A percentile compares a stretch with the other conserved stretches of the same genome.
Evolutionary conservation across 2,888 invertebrate genomes (phyloP).

Genomic region (Pimpla rufipes): DNA sequence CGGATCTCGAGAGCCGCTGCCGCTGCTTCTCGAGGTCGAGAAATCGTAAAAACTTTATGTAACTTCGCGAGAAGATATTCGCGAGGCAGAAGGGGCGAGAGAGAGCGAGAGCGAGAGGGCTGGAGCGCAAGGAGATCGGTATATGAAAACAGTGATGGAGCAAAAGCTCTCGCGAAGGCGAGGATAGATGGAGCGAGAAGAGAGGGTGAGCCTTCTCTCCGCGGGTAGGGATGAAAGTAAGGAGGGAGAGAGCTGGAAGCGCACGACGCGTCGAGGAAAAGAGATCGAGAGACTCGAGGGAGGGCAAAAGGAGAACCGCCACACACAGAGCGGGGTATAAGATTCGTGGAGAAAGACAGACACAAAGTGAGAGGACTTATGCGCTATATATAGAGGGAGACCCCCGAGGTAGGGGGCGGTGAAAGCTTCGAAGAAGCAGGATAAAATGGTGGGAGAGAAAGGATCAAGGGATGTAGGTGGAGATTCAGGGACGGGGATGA

Average conservation of each 20-base stretch:
- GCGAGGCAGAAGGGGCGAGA: slow-evolving; percentile 64
- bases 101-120: slow-evolving; percentile 60
- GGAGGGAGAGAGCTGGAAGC: slow-evolving; percentile 15
- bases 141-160: slow-evolving; percentile 62
- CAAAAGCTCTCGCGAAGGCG: slow-evolving; percentile 66
- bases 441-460: slow-evolving; percentile 69
- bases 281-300: slow-evolving; percentile 27
- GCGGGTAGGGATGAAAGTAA: slow-evolving; percentile 47
- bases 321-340: slow-evolving; percentile 13
- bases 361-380: slow-evolving; percentile 22
- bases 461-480: slow-evolving; percentile 69
- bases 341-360: slow-evolving; percentile 36
- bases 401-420: slow-evolving; percentile 43
- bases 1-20: slow-evolving; percentile 44
- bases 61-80: slow-evolving; percentile 79
- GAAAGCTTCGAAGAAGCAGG: slow-evolving; percentile 67
- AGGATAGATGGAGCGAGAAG: slow-evolving; percentile 29
- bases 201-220: background rate
- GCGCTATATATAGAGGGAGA: slow-evolving; percentile 6
- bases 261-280: background rate
- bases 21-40: slow-evolving; percentile 74
- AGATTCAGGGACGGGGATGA: slow-evolving; percentile 32
- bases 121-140: slow-evolving; percentile 55
- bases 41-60: slow-evolving; percentile 85
- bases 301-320: slow-evolving; percentile 14